These are phyloP conservation scores for Sipha maydis DNA, from an alignment of 2,888 invertebrate species.

Conservation along the genomic window DNA sequence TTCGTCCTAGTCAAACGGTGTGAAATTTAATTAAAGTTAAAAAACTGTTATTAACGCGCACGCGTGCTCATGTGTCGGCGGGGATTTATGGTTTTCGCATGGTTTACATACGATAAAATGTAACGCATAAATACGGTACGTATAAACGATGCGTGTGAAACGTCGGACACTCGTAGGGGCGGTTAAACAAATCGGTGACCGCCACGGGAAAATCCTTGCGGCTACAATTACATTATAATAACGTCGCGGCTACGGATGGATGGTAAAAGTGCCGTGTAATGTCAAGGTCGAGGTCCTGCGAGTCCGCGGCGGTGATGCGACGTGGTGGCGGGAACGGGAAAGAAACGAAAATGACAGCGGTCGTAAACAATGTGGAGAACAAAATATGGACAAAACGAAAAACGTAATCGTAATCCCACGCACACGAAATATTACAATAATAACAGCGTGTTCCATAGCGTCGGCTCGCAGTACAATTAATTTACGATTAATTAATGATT, in stretches of 20 bases:
- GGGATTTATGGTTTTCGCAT: constrained; percentile 18
- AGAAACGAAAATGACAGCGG: neutral
- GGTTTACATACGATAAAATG: neutral
- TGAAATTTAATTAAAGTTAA: neutral
- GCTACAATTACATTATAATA: neutral
- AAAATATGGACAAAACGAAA: neutral
- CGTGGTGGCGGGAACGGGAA: neutral
- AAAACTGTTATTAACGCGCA: constrained; percentile 20
- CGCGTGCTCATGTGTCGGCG: neutral
- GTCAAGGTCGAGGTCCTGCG: constrained; percentile 44
- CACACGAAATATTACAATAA: constrained; percentile 1
- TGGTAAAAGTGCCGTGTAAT: constrained; percentile 41
- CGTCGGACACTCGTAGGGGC: too few relatives aligned
- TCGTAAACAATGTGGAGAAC: neutral
- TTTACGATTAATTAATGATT: constrained; percentile 57
- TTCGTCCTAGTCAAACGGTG: neutral
- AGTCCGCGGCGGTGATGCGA: neutral
- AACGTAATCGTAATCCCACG: constrained; percentile 24
- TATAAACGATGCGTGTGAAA: too few relatives aligned
- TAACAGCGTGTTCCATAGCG: neutral
- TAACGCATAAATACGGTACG: neutral
- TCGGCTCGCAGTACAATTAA: constrained; percentile 5
- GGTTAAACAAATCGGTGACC: neutral
- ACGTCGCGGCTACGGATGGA: neutral
- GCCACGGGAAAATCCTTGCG: constrained; percentile 14